Evolutionary conservation across 2,888 invertebrate species (phyloP).

Genomic region (Agonopterix alstromeriana): DNA sequence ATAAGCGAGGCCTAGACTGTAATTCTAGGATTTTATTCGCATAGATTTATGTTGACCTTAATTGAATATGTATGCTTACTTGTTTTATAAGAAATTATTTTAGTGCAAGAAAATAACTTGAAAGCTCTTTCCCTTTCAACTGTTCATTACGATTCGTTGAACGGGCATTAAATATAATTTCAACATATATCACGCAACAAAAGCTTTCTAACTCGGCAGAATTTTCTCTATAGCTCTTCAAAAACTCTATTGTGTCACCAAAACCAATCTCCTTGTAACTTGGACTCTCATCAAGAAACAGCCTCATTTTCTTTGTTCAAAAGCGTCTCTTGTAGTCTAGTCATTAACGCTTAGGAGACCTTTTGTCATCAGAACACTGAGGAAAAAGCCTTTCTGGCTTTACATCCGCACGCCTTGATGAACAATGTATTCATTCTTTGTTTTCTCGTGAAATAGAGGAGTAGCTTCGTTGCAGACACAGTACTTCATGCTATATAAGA

Average conservation of each 20-base stretch:
- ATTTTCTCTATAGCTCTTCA: no score
- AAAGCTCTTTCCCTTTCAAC: no score
- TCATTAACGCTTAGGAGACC: constrained; percentile 47
- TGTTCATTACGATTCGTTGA: no score
- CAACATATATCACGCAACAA: no score
- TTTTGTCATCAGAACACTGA: constrained; percentile 40
- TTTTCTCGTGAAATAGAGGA: not conserved
- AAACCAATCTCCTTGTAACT: no score
- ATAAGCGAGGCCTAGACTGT: not conserved
- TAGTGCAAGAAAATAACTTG: no score
- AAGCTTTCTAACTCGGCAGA: no score
- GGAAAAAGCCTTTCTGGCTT: constrained; percentile 33
- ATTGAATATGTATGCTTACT: not conserved
- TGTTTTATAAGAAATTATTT: not conserved
- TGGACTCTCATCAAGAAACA: no score
- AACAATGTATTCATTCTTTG: constrained; percentile 15
- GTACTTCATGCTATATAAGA: no score
- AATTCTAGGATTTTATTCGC: not conserved
- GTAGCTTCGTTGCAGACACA: no score
- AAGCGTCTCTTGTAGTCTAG: constrained; percentile 30
- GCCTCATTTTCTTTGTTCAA: constrained; percentile 39
- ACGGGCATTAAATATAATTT: no score
- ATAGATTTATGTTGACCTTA: not conserved
- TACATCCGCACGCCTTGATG: constrained; percentile 24
- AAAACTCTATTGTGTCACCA: no score